Percentiles rank a stretch among this genome's conserved stretches.
Conservation (phyloP, 2,797 vertebrate species). For the Macroramphosus scolopax region DNA sequence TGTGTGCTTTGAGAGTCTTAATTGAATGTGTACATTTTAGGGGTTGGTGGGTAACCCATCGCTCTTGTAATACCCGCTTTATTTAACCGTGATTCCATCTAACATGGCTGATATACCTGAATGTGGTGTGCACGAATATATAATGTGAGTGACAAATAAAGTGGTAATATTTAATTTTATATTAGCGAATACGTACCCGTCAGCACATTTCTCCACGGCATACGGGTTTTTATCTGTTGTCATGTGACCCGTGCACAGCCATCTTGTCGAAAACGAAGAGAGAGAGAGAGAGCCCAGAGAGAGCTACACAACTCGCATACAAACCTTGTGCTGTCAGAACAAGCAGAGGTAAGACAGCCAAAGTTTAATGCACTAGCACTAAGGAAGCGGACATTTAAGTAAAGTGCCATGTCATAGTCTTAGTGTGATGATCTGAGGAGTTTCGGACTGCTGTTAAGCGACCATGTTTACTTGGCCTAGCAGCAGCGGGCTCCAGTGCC, state of each 20-base stretch:
- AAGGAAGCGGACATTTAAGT: conserved; percentile 21
- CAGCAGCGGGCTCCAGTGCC: conserved; percentile 64
- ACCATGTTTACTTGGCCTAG: conserved; percentile 73
- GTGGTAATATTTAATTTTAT: not conserved
- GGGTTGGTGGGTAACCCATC: not conserved
- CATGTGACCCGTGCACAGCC: conserved; percentile 81
- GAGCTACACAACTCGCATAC: conserved; percentile 77
- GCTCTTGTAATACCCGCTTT: not conserved
- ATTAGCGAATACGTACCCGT: conserved; percentile 28
- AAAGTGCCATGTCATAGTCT: conserved; percentile 25
- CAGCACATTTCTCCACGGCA: conserved; percentile 58
- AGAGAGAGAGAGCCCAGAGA: conserved; percentile 62
- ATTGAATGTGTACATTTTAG: not conserved
- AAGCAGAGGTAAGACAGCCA: conserved; percentile 84
- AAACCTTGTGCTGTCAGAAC: conserved; percentile 83
- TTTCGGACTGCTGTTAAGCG: conserved; percentile 45
- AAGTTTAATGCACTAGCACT: conserved; percentile 53
- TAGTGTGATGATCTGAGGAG: conserved; percentile 21
- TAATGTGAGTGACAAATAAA: not conserved
- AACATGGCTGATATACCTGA: accelerated
- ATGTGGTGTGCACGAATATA: not conserved
- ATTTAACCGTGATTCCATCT: not conserved
- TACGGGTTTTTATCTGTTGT: conserved; percentile 70
- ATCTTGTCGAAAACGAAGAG: conserved; percentile 83
- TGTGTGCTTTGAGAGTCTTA: not conserved